phyloP scores from a whole-genome alignment of 2,888 invertebrate species.

The Uloborus plumipes region DNA sequence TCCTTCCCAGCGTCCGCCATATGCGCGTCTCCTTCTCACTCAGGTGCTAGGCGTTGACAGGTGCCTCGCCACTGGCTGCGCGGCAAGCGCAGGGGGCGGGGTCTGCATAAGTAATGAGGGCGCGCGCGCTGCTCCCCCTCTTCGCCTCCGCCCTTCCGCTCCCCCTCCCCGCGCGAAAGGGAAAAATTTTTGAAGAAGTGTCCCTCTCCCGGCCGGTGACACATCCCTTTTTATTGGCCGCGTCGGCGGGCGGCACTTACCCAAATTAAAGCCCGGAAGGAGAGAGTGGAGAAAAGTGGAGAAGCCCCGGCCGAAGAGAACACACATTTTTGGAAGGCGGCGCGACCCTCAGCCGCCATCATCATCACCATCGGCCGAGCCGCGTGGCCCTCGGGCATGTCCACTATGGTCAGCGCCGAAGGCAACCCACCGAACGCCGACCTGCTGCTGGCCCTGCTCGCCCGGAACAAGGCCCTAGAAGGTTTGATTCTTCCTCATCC shows the following conservation, averaged over 20 bases:
- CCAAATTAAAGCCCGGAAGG: slow-evolving; percentile 58
- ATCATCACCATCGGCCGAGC: slow-evolving; percentile 53
- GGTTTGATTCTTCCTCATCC: slow-evolving; percentile 74
- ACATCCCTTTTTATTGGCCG: slow-evolving; percentile 64
- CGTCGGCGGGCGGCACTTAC: slow-evolving; percentile 51
- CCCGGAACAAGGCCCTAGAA: slow-evolving; percentile 89
- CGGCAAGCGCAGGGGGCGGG: slow-evolving; percentile 11
- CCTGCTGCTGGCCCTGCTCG: slow-evolving; percentile 85
- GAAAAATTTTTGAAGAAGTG: slow-evolving; percentile 63
- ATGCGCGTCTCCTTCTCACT: slow-evolving; percentile 2
- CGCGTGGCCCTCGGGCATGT: slow-evolving; percentile 61
- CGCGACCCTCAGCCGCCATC: slow-evolving; percentile 30
- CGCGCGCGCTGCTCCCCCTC: slow-evolving; percentile 19
- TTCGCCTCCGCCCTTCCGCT: slow-evolving; percentile 1
- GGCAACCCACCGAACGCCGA: slow-evolving; percentile 76
- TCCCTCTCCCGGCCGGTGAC: slow-evolving; percentile 57
- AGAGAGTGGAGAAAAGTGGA: background rate
- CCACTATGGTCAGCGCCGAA: slow-evolving; percentile 63
- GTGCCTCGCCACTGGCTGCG: slow-evolving; percentile 46
- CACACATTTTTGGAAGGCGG: slow-evolving; percentile 28
- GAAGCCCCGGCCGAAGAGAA: slow-evolving; percentile 4
- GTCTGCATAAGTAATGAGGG: slow-evolving; percentile 54
- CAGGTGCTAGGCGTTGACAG: slow-evolving; percentile 59
- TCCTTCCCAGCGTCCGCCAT: slow-evolving; percentile 13
- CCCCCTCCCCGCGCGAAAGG: background rate